These are phyloP conservation scores for Nestor notabilis DNA, from an alignment of 2,113 vertebrate species.

Conservation along the genomic window DNA sequence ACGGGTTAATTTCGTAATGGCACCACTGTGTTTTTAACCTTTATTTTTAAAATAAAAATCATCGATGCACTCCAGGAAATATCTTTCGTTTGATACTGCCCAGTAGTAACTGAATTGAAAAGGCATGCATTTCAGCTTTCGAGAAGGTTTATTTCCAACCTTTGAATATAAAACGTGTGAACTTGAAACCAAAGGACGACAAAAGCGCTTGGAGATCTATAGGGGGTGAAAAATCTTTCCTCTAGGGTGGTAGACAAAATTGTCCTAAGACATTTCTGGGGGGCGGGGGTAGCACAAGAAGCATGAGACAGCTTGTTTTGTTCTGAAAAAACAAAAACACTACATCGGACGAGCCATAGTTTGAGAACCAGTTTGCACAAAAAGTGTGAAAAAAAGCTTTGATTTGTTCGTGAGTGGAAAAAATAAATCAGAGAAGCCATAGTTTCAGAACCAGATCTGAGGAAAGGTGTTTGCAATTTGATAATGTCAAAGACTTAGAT, in stretches of 20 bases:
- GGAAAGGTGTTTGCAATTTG: background rate
- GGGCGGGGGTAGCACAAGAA: background rate
- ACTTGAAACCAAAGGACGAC: background rate
- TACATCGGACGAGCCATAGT: background rate
- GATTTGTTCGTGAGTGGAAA: background rate
- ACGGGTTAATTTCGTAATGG: background rate
- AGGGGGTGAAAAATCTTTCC: background rate
- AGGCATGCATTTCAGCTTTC: background rate
- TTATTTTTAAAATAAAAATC: background rate
- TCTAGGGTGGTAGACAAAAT: background rate
- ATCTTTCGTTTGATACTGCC: background rate
- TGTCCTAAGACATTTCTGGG: background rate
- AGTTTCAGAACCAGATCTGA: background rate
- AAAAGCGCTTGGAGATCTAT: background rate
- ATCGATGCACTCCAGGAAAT: background rate
- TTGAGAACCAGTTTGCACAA: background rate
- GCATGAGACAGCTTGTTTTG: background rate
- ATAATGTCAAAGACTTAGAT: background rate
- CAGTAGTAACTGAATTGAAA: background rate
- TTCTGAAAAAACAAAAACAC: background rate
- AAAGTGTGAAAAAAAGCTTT: background rate
- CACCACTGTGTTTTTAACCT: background rate
- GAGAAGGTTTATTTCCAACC: slow-evolving; percentile 14
- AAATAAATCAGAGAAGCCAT: background rate
- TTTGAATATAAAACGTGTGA: background rate